Conservation (phyloP, 2,888 invertebrate genomes). For the Lucinisca nassula region DNA sequence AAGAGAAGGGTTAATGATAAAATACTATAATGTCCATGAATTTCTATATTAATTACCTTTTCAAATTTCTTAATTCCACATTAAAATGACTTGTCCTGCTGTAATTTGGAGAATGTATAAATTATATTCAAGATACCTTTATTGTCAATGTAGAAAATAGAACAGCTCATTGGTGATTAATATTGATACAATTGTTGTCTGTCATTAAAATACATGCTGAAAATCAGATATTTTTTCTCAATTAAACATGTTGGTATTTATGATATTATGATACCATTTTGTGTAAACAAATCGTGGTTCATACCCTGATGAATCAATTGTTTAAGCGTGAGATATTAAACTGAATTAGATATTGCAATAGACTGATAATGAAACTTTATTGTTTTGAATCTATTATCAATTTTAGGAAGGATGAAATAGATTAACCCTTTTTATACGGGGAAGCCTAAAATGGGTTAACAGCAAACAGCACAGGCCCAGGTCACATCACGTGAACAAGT, state of each 20-base stretch:
- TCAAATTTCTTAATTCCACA: too few relatives aligned
- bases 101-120: too few relatives aligned
- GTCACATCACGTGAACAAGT: too few relatives aligned
- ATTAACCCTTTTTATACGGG: too few relatives aligned
- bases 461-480: too few relatives aligned
- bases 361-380: neutral
- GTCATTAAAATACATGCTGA: neutral
- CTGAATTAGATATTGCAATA: neutral
- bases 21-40: too few relatives aligned
- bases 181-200: neutral
- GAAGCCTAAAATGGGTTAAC: too few relatives aligned
- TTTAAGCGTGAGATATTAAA: neutral
- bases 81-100: too few relatives aligned
- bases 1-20: too few relatives aligned
- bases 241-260: neutral
- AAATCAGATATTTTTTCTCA: constrained; percentile 10
- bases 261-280: constrained; percentile 7
- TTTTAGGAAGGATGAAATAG: neutral
- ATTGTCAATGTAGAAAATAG: neutral
- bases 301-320: neutral
- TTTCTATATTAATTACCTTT: too few relatives aligned
- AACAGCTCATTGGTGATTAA: neutral
- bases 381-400: neutral
- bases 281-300: neutral
- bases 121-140: too few relatives aligned